Conservation (phyloP, 2,888 invertebrate species). For the Eilema depressum region DNA sequence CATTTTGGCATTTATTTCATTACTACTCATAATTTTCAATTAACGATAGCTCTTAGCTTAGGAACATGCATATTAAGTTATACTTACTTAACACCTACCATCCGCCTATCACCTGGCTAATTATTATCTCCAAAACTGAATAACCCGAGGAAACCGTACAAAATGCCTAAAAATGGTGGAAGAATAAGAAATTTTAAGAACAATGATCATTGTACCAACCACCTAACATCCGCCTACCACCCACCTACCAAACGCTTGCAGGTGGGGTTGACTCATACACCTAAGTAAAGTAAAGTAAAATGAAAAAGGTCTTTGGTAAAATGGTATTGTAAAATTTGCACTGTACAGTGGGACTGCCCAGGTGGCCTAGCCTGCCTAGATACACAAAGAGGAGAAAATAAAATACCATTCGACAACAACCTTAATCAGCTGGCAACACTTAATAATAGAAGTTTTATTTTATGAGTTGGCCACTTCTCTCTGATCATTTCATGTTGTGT, state of each 20-base stretch:
- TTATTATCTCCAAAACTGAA: conserved; percentile 1
- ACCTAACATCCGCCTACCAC: no score
- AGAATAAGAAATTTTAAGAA: conserved; percentile 78
- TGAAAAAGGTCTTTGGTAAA: no score
- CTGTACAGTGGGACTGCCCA: not conserved
- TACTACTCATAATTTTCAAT: no score
- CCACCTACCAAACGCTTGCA: no score
- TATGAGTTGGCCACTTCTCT: not conserved
- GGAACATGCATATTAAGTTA: no score
- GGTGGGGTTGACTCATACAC: no score
- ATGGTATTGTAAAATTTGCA: no score
- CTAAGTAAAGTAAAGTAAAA: not conserved
- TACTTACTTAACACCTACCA: no score
- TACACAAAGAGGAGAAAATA: not conserved
- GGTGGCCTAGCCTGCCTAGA: no score
- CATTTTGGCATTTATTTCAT: no score
- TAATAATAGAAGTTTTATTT: not conserved
- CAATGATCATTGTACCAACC: conserved; percentile 75
- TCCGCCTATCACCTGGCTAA: no score
- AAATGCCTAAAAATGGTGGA: conserved; percentile 82
- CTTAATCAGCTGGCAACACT: not conserved
- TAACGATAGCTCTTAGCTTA: no score
- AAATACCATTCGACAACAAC: not conserved
- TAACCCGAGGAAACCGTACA: conserved; percentile 32
- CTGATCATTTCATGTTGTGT: not conserved